A percentile compares a stretch with the other conserved stretches of the same genome.
Conservation (phyloP, 2,888 invertebrate genomes). For the Drosophila subquinaria region DNA sequence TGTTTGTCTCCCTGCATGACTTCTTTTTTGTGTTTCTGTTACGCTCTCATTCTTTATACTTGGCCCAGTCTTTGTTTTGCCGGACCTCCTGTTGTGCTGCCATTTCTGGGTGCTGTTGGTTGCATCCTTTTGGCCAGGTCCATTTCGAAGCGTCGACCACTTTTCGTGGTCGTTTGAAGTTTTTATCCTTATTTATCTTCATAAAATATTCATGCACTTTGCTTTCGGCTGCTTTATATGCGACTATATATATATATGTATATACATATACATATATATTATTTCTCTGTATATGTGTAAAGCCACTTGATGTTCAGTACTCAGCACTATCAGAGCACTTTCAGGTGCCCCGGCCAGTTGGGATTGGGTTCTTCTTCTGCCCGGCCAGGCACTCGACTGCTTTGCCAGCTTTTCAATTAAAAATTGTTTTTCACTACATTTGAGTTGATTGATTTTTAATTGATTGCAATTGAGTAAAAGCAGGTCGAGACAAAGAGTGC, state of each 20-base stretch:
- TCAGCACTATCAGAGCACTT: constrained; percentile 49
- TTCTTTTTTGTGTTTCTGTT: neutral
- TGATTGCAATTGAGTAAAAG: constrained; percentile 73
- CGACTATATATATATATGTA: constrained; percentile 5
- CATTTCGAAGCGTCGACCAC: constrained; percentile 58
- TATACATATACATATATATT: constrained; percentile 6
- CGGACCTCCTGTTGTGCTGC: constrained; percentile 30
- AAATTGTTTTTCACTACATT: constrained; percentile 81
- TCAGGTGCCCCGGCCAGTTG: constrained; percentile 52
- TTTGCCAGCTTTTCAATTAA: constrained; percentile 75
- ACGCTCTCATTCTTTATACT: constrained; percentile 16
- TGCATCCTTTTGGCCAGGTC: constrained; percentile 47
- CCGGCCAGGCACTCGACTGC: constrained; percentile 12
- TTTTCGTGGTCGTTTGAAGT: constrained; percentile 79
- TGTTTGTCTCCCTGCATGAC: neutral
- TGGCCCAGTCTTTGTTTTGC: constrained; percentile 34
- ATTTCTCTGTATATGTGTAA: constrained; percentile 29
- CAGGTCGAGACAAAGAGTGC: constrained; percentile 48
- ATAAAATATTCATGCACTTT: constrained; percentile 81
- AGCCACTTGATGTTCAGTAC: constrained; percentile 66
- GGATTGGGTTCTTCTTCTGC: constrained; percentile 33
- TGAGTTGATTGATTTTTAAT: constrained; percentile 81
- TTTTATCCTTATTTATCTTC: constrained; percentile 81
- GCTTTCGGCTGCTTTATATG: constrained; percentile 56
- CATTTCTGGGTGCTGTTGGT: constrained; percentile 24